Evolutionary conservation across 2,113 vertebrate species (phyloP), one percentile per base, ranked within the genome.

Genomic region (Cavia porcellus): DNA sequence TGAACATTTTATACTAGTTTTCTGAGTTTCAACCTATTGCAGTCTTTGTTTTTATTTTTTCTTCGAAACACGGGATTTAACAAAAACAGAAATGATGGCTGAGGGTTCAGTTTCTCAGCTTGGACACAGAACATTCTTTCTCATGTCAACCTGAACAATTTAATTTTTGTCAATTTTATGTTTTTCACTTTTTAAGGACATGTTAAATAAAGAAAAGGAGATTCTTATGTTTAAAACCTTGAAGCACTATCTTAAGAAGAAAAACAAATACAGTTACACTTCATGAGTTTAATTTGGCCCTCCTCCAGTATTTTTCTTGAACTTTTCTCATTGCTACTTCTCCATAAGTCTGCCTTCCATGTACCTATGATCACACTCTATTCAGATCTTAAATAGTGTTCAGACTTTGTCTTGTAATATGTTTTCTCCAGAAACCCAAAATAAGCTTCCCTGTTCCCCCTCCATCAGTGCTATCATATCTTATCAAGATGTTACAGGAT

Each of bases 401-500:
- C n/a, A 79, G 35, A 74, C 28, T 82, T n/a, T 61, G 47, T 6
- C 38, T 94, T 94, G 25, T 32, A 72, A 4, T 45, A 62, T 14
- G 55, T 57, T 4, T 2, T n/a, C 11, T n/a, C 25, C 50, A 82
- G 42, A 38, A 89, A 59, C 62, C 45, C 52, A 47, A 82, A 91
- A n/a, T 62, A 89, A 64, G 5, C 57, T 89, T 50, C 7, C 50
- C 3, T 47, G 4, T 57, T 45, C 7, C 14, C 42, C 68, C 86
- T 89, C n/a, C 28, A 70, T 10, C 3, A 17, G 22, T 17, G 11
- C 50, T 47, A 70, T 86, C 35, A 86, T 62, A 92, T 52, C 47
- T 86, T 84, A 89, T 82, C n/a, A 94, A 96, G n/a, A 77, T 52
- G 28, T 79, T 89, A 77, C 7, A 50, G 22, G 61, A 88, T 91